Evolutionary conservation across 1,140 invertebrate genomes (phyloP), one percentile per base, ranked within the genome.

Genomic region (Drosophila varians): DNA sequence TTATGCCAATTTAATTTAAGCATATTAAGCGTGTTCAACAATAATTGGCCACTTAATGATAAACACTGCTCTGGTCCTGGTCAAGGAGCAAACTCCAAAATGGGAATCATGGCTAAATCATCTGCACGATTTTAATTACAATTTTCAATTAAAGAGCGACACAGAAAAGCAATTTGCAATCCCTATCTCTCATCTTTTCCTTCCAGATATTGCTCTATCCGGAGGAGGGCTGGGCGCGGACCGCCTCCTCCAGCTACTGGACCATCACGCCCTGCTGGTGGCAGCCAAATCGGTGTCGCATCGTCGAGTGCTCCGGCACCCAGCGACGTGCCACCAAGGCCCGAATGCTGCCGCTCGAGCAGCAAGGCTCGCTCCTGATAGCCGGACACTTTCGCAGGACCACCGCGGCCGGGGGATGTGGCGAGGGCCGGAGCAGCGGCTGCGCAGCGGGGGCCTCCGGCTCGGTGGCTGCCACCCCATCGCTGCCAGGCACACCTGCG

Each of bases 181-280:
- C 74, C 65, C 54, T 31, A 38, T 26, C 26, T 19, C 28, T 51
- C 26, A 51, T 60, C 19, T 42, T n/a, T 18, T 0, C 11, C 55
- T 18, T 48, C 92, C 92, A 96, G 95, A 95, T 97, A 52, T 92
- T 96, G 64, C 92, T 97, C 57, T 97, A 96, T 88, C 96, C 96
- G 0, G 96, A 97, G 88, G 96, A 97, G 90, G 95, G 96, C 11
- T 97, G 96, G 96, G 96, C 96, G 34, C 93, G 95, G 56, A 96
- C 95, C 70, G 96, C 96, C 16, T 94, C 95, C 23, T 96, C 95
- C 64, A 95, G 95, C 21, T 96, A 97, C 91, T 97, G 96, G 96
- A 95, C 96, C n/a, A 93, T 97, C 68, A 95, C 96, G 86, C 95
- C 95, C 42, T 95, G 95, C 76, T 96, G 96, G 95, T 97, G 96